Base-by-base conservation (phyloP, 1,140 invertebrate genomes). In the Potamilus streckersoni region DNA sequence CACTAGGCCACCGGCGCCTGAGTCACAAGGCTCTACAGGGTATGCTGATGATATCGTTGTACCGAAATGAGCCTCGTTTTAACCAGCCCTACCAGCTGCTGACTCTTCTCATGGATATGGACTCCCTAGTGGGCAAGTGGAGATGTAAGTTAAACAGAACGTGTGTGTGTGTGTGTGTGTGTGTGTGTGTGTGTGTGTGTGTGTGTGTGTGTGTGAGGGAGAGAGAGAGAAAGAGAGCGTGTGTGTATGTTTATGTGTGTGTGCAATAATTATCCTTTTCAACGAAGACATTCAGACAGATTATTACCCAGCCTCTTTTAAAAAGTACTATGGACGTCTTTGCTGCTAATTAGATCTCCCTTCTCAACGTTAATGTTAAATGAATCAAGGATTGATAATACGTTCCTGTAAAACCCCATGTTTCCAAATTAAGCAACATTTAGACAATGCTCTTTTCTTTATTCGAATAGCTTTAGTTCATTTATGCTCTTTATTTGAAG, bases 51-150 rank as follows among this genome's bases (percentile, higher is more conserved):
- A 98, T 99, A 69, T 98, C 95, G 6, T 94, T 98, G 80, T 98
- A 99, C 89, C 91, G 97, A 16, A 96, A 99, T 83, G 96, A 98
- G 89, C 96, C 97, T 0, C 92, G 97, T 31, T 99, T 99, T 90
- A 97, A 96, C 82, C 96, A 98, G 87, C 97, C 97, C 0, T 96
- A 97, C 91, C 97, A 98, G 89, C 93, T 99, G 67, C 91, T 99
- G 1, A 95, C 93, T 0, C 91, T 96, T 12, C 92, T 99, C 6
- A 98, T 98, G 95, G 97, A 99, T 87, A 97, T 99, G 58, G 98
- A 99, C 91, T 96, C 96, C 3, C 91, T 98, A 65, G 96, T 99
- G 77, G 98, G 97, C 23, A 99, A 99, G 90, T 99, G 98, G 98
- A 93, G 98, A 91, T 98, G 97, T 99, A 93, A 94, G 94, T 76